A percentile compares a stretch with the other conserved stretches of the same genome.
These are phyloP conservation scores for Spodoptera picta DNA, from an alignment of 2,888 invertebrate species.

Conservation along the genomic window DNA sequence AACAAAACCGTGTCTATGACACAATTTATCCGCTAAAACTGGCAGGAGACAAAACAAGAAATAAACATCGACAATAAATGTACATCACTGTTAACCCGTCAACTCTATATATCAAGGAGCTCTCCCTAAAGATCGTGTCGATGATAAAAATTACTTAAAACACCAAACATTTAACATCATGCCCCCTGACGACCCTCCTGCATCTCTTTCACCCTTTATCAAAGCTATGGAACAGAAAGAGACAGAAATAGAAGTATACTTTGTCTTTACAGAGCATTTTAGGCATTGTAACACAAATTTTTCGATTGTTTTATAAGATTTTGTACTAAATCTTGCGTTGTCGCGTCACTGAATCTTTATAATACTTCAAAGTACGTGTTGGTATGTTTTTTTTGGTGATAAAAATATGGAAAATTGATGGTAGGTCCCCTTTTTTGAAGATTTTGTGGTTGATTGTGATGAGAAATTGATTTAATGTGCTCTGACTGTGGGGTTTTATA, in stretches of 20 bases:
- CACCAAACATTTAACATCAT: conserved; percentile 86
- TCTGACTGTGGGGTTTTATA: conserved; percentile 31
- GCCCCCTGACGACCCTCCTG: conserved; percentile 71
- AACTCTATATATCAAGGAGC: conserved; percentile 83
- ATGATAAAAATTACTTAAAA: conserved; percentile 89
- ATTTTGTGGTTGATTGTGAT: conserved; percentile 64
- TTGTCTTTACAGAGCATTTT: conserved; percentile 60
- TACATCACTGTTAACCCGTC: conserved; percentile 77
- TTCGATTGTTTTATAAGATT: conserved; percentile 60
- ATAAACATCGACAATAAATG: conserved; percentile 63
- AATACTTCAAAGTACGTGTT: conserved; percentile 77
- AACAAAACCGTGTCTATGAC: conserved; percentile 23
- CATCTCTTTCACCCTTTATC: conserved; percentile 66
- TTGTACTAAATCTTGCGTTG: conserved; percentile 78
- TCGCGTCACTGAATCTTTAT: conserved; percentile 74
- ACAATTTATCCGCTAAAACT: conserved; percentile 36
- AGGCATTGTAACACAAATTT: conserved; percentile 62
- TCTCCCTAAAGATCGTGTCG: conserved; percentile 86
- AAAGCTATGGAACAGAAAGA: conserved; percentile 46
- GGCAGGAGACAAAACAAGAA: conserved; percentile 15
- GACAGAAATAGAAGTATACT: conserved; percentile 54
- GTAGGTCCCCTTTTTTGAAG: conserved; percentile 57
- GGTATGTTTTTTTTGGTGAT: conserved; percentile 72
- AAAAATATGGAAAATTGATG: conserved; percentile 81
- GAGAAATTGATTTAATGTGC: conserved; percentile 67